Conservation (phyloP, 2,888 invertebrate genomes). For the Pseudanteris insignis region DNA sequence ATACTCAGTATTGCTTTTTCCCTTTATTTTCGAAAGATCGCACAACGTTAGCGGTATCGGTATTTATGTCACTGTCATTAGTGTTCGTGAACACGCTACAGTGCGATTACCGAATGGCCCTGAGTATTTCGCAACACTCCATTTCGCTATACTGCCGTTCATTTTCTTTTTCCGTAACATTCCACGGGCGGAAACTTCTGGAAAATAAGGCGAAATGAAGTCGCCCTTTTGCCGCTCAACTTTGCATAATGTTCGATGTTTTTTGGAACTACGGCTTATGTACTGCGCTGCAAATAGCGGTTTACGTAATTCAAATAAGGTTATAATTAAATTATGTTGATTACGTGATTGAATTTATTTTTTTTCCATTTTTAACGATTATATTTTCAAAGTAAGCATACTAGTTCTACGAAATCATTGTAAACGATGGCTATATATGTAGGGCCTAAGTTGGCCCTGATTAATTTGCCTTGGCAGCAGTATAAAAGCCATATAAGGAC, state of each 20-base stretch:
- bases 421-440: no score
- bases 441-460: no score
- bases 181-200: conserved; percentile 21
- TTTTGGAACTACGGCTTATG: no score
- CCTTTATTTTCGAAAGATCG: conserved; percentile 45
- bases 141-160: conserved; percentile 33
- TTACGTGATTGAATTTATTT: no score
- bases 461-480: no score
- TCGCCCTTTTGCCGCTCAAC: conserved; percentile 14
- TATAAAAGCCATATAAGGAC: no score
- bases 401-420: no score
- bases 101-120: conserved; percentile 56
- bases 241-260: conserved; percentile 32
- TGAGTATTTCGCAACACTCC: conserved; percentile 52
- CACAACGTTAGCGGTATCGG: conserved; percentile 57
- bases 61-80: conserved; percentile 63
- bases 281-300: no score
- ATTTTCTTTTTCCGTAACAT: conserved; percentile 34
- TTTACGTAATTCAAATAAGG: no score
- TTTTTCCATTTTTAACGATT: no score
- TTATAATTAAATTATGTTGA: no score
- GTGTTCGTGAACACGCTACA: conserved; percentile 58
- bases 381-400: no score
- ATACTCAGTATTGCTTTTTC: conserved; percentile 38
- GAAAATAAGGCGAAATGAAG: conserved; percentile 20